A percentile compares a stretch with the other conserved stretches of the same genome.
Evolutionary conservation across 2,797 vertebrate genomes (phyloP).

Genomic region (Ciconia nigra): DNA sequence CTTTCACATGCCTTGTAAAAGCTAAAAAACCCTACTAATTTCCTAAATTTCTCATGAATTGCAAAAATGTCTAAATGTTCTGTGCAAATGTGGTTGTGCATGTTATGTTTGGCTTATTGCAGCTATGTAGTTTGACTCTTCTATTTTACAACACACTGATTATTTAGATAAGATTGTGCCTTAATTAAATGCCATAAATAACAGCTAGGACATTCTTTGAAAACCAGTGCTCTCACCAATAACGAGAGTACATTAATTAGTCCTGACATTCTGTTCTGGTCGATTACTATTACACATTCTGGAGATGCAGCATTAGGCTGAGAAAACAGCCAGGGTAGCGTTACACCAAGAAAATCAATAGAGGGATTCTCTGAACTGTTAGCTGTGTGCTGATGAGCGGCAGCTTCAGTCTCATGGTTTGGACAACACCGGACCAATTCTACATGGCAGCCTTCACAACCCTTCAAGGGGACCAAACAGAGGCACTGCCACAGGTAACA

Average conservation of each 20-base stretch:
- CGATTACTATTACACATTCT: constrained; percentile 48
- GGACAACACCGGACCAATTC: neutral
- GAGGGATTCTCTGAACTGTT: neutral
- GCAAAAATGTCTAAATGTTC: constrained; percentile 37
- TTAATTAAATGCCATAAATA: constrained; percentile 64
- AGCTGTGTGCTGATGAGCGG: neutral
- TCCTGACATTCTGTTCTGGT: constrained; percentile 52
- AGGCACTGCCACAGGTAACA: neutral
- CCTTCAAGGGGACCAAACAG: neutral
- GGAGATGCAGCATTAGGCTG: neutral
- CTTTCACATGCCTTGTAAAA: constrained; percentile 72
- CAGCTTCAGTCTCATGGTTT: neutral
- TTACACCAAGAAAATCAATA: constrained; percentile 16
- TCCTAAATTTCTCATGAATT: constrained; percentile 71
- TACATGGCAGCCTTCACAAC: neutral
- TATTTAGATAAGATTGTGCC: constrained; percentile 52
- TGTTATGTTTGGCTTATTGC: neutral
- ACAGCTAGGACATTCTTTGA: constrained; percentile 1
- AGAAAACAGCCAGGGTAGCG: constrained; percentile 32
- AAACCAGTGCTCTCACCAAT: neutral
- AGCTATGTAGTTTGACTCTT: neutral
- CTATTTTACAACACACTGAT: constrained; percentile 41
- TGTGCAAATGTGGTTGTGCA: constrained; percentile 25
- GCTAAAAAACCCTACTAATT: constrained; percentile 55
- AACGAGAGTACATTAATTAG: constrained; percentile 36